A percentile compares a stretch with the other conserved stretches of the same genome.
phyloP scores from a whole-genome alignment of 2,888 invertebrate species.

The Siphonodentalium dalli region DNA sequence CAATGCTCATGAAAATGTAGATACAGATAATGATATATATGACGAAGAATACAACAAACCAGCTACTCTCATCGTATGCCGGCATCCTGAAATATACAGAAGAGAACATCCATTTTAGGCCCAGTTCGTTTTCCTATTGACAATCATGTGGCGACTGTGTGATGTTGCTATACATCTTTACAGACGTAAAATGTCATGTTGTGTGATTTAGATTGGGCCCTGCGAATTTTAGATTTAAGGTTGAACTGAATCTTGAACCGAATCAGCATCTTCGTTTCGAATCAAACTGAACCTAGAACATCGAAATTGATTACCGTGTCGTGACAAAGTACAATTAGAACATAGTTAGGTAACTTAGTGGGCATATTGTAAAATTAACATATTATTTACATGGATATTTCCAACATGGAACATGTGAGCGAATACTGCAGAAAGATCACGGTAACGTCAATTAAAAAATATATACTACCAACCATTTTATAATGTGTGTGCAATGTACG shows the following conservation, averaged over 20 bases:
- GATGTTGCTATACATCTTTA: too few species aligned
- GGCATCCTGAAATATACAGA: conserved; percentile 65
- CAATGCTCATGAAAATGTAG: conserved; percentile 77
- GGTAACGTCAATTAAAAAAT: background rate
- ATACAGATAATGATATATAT: conserved; percentile 65
- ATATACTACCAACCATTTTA: too few species aligned
- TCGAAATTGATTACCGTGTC: background rate
- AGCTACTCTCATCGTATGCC: conserved; percentile 64
- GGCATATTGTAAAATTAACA: too few species aligned
- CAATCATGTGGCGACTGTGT: background rate
- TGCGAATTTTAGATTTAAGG: too few species aligned
- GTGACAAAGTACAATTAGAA: background rate
- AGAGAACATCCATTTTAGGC: background rate
- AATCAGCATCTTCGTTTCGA: too few species aligned
- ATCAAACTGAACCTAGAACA: background rate
- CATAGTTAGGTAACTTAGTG: too few species aligned
- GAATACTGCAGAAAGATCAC: background rate
- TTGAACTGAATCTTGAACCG: too few species aligned
- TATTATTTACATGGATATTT: too few species aligned
- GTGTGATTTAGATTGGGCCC: background rate
- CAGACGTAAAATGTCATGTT: too few species aligned
- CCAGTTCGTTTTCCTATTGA: background rate
- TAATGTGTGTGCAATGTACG: too few species aligned
- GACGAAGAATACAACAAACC: conserved; percentile 66
- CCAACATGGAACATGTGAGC: too few species aligned